phyloP scores from a whole-genome alignment of 2,888 invertebrate genomes.

The Halictus ligatus region DNA sequence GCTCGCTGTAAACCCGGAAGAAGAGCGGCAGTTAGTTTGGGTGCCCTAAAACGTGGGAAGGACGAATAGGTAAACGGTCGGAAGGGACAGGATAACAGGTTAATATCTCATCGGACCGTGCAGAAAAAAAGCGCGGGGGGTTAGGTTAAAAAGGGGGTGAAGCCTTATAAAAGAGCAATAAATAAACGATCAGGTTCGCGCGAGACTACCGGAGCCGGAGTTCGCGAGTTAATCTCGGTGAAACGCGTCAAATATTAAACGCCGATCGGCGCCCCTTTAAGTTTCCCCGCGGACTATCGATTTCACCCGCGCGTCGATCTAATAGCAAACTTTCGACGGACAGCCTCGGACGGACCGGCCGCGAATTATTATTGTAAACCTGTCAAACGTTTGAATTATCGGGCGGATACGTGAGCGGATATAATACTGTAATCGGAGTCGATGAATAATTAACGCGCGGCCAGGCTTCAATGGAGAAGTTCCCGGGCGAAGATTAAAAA shows the following conservation, averaged over 20 bases:
- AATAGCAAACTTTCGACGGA: not conserved
- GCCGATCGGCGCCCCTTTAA: not conserved
- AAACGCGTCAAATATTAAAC: not conserved
- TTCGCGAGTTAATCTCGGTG: not conserved
- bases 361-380: slow-evolving; percentile 6
- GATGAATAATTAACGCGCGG: slow-evolving; percentile 15
- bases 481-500: slow-evolving; percentile 18
- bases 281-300: not conserved
- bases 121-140: not conserved
- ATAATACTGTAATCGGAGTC: not conserved
- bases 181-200: not conserved
- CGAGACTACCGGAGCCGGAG: not conserved
- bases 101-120: not conserved
- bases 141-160: not conserved
- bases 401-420: not conserved
- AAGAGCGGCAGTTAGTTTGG: not conserved
- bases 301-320: not conserved
- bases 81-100: not conserved
- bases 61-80: not conserved
- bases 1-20: not conserved
- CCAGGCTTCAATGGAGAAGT: not conserved
- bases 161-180: not conserved
- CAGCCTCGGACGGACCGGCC: no score
- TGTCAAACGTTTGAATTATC: slow-evolving; percentile 15
- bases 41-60: not conserved